phyloP scores from a whole-genome alignment of 2,888 invertebrate genomes.

The Anthrax anthrax region DNA sequence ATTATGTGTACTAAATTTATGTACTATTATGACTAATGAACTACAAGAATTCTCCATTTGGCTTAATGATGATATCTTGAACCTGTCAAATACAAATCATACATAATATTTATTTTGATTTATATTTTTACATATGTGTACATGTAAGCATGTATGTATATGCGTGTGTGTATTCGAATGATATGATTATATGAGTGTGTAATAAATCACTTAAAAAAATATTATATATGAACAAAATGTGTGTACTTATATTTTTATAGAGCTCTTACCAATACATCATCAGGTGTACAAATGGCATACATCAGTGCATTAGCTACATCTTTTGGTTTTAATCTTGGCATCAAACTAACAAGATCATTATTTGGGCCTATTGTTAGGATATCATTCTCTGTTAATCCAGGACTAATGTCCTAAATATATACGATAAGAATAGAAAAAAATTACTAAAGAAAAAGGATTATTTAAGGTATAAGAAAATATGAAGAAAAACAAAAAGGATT shows the following conservation, averaged over 20 bases:
- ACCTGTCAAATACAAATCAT: slow-evolving; percentile 10
- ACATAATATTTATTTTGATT: no score
- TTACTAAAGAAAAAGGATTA: not conserved
- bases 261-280: slow-evolving; percentile 18
- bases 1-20: no score
- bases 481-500: not conserved
- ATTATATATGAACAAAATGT: no score
- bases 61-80: slow-evolving; percentile 20
- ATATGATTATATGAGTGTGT: no score
- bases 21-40: no score
- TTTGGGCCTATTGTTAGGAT: slow-evolving; percentile 16
- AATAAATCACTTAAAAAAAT: no score
- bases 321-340: slow-evolving; percentile 18
- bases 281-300: slow-evolving; percentile 19
- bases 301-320: slow-evolving; percentile 20
- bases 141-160: no score
- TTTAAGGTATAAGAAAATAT: not conserved
- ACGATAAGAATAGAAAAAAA: not conserved
- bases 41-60: slow-evolving; percentile 19
- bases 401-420: slow-evolving; percentile 17
- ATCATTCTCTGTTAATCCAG: slow-evolving; percentile 19
- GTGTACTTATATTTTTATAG: no score
- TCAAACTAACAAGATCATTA: slow-evolving; percentile 17
- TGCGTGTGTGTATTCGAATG: no score
- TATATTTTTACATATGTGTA: no score